phyloP scores from a whole-genome alignment of 2,113 vertebrate species.

The Gymnobelideus leadbeateri region DNA sequence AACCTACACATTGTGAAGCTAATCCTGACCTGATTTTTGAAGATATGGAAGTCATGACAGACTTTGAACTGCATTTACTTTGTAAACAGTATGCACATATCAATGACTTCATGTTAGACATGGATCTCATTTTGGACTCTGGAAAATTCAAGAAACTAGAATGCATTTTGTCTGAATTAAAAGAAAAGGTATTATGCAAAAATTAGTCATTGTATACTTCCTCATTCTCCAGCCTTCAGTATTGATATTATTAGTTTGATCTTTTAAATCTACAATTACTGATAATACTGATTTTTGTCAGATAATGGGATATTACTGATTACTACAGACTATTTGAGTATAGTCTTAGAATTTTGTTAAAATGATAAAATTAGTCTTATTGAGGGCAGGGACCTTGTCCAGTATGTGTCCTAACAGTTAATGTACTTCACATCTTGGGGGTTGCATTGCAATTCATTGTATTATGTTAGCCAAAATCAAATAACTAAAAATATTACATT shows the following conservation, averaged over 20 bases:
- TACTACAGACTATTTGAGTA: neutral
- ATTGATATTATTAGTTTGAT: neutral
- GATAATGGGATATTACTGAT: neutral
- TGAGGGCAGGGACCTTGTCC: neutral
- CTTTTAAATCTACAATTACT: neutral
- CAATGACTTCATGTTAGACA: conserved; percentile 89
- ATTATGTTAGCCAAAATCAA: neutral
- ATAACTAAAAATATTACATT: neutral
- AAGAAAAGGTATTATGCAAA: conserved; percentile 88
- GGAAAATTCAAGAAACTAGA: conserved; percentile 93
- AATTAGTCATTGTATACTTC: conserved; percentile 2
- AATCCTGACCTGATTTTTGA: conserved; percentile 94
- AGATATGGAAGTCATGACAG: conserved; percentile 98
- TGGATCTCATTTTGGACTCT: conserved; percentile 91
- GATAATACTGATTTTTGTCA: neutral
- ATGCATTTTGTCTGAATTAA: conserved; percentile 88
- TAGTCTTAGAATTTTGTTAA: neutral
- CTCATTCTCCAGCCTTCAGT: neutral
- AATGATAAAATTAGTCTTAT: neutral
- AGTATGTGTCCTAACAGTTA: neutral
- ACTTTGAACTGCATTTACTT: conserved; percentile 95
- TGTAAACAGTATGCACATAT: conserved; percentile 93
- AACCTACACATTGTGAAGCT: conserved; percentile 94
- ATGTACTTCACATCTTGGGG: neutral
- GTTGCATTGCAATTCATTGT: neutral